Evolutionary conservation across 2,113 vertebrate species (phyloP), one percentile per base, ranked within the genome.

Genomic region (Turdus rufiventris): DNA sequence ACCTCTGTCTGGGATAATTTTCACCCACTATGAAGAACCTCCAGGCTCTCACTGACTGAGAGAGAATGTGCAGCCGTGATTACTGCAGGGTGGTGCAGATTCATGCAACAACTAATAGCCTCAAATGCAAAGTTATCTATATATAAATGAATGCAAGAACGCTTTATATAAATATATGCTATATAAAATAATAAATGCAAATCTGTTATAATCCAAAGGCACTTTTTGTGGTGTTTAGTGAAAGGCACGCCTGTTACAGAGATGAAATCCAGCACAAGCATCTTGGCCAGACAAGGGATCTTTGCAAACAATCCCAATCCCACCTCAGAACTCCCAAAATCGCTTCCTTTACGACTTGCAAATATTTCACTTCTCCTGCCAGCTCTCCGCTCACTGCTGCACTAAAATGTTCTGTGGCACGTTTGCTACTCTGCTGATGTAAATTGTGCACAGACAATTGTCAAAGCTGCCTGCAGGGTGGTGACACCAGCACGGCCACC

Each of bases 1-100:
- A 83, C 43, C 61, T 73, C 45, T 0, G 61, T 91, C 92, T 90
- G 90, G 75, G 85, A 85, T 85, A 88, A 85, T 88, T 94, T 95
- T 96, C 85, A 94, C 75, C 82, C 63, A 93, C 82, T 85, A 67
- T 51, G 51, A 96, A 88, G 78, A 88, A 91, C 42, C 78, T 88
- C 60, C 8, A 19, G 76, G 60, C 61, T 95, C 84, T 84, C 73
- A 60, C 26, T 1, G 7, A 75, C 48, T 47, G 81, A 56, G 51
- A 53, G 62, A 93, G 53, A 73, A 88, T 3, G 29, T 50, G 33
- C 57, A 84, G 31, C n/a, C 2, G 1, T 33, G 45, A 73, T 61
- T 68, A 83, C 47, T 68, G 67, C 67, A 54, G 66, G 47, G 42
- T 23, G 53, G 67, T 42, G 33, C 73, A 85, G 73, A 65, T 25